These are phyloP conservation scores for Achatina immaculata DNA, from an alignment of 1,140 invertebrate genomes.

Conservation along the genomic window DNA sequence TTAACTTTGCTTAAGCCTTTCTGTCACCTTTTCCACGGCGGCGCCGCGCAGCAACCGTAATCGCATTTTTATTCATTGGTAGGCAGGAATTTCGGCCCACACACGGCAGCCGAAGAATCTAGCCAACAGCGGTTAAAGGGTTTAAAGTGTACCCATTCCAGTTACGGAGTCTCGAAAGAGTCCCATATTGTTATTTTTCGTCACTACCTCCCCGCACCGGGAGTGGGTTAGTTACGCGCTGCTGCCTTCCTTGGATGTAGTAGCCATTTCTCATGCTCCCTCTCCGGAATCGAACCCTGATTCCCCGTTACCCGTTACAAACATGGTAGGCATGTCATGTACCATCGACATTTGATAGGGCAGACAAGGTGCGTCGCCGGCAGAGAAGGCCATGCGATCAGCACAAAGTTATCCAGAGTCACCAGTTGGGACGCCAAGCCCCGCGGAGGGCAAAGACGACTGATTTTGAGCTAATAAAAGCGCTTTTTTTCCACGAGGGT, in stretches of 20 bases:
- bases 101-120: too few species aligned
- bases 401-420: not conserved
- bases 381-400: not conserved
- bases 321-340: slow-evolving; percentile 15
- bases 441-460: not conserved
- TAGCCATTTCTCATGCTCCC: slow-evolving; percentile 91
- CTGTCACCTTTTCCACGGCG: too few species aligned
- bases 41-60: too few species aligned
- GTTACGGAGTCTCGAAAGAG: slow-evolving; percentile 79
- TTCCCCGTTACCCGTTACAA: slow-evolving; percentile 39
- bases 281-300: slow-evolving; percentile 75
- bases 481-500: slow-evolving; percentile 3
- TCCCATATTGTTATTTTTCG: slow-evolving; percentile 89
- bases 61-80: too few species aligned
- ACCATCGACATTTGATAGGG: slow-evolving; percentile 13
- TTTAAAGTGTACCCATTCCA: too few species aligned
- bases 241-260: slow-evolving; percentile 87
- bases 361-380: slow-evolving; percentile 10
- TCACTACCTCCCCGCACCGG: slow-evolving; percentile 83
- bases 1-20: too few species aligned
- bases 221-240: slow-evolving; percentile 90
- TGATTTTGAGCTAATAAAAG: slow-evolving; percentile 9
- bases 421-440: not conserved
- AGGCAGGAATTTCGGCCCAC: too few species aligned
- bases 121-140: too few species aligned